Conservation (phyloP, 2,113 vertebrate species). For the Mystacornis crossleyi region DNA sequence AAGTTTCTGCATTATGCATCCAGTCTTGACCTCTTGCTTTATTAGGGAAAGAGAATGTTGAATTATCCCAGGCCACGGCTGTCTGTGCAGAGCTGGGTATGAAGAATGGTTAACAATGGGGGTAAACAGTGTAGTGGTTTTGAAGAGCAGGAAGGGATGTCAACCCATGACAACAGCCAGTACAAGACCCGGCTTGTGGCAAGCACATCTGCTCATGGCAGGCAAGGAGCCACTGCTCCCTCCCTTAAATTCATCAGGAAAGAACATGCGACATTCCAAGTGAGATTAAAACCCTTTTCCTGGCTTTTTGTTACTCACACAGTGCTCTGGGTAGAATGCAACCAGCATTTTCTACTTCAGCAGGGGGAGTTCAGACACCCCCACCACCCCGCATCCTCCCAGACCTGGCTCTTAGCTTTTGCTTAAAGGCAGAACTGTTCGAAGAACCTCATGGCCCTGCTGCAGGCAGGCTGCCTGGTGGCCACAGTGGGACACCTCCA, state of each 20-base stretch:
- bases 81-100: not conserved
- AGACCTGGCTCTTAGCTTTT: not conserved
- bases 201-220: fast-evolving
- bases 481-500: not conserved
- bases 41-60: not conserved
- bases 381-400: not conserved
- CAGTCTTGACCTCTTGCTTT: not conserved
- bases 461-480: not conserved
- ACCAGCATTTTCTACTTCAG: not conserved
- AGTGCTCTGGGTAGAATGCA: not conserved
- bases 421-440: not conserved
- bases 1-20: not conserved
- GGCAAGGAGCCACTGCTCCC: not conserved
- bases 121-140: no score
- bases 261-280: fast-evolving
- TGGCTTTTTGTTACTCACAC: not conserved
- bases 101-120: not conserved
- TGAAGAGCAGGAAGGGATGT: no score
- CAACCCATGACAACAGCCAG: no score
- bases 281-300: not conserved
- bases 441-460: not conserved
- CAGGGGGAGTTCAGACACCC: not conserved
- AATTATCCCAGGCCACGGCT: not conserved
- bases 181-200: not conserved
- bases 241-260: not conserved